Conservation (phyloP, 2,797 vertebrate species). For the Macrochelys suwanniensis region DNA sequence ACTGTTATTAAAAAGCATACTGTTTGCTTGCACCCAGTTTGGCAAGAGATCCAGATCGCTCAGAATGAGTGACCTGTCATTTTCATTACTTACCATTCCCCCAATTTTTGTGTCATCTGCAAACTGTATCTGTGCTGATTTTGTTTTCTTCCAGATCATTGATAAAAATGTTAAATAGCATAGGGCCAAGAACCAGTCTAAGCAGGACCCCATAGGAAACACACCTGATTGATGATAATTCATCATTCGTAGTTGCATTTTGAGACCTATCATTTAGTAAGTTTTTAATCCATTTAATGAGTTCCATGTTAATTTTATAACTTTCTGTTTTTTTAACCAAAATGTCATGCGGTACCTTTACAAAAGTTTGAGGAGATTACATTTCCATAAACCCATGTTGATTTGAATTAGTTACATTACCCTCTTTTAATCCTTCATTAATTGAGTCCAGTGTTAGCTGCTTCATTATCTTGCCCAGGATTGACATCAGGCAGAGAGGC, state of each 20-base stretch:
- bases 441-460: not conserved
- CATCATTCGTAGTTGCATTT: not conserved
- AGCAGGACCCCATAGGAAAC: not conserved
- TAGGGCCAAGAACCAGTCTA: not conserved
- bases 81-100: no score
- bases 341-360: not conserved
- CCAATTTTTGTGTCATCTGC: not conserved
- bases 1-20: not conserved
- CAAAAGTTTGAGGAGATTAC: not conserved
- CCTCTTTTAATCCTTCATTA: not conserved
- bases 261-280: not conserved
- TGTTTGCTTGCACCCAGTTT: not conserved
- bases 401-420: not conserved
- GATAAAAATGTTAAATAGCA: not conserved
- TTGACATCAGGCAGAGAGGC: not conserved
- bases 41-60: not conserved
- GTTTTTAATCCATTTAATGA: not conserved
- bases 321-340: not conserved
- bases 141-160: not conserved
- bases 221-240: not conserved
- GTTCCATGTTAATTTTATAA: not conserved
- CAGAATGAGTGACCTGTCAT: no score
- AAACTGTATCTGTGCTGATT: not conserved
- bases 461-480: not conserved
- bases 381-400: not conserved